Percentiles rank a stretch among this genome's conserved stretches.
phyloP scores from a whole-genome alignment of 2,113 vertebrate species.

The Ceyx melanurus region DNA sequence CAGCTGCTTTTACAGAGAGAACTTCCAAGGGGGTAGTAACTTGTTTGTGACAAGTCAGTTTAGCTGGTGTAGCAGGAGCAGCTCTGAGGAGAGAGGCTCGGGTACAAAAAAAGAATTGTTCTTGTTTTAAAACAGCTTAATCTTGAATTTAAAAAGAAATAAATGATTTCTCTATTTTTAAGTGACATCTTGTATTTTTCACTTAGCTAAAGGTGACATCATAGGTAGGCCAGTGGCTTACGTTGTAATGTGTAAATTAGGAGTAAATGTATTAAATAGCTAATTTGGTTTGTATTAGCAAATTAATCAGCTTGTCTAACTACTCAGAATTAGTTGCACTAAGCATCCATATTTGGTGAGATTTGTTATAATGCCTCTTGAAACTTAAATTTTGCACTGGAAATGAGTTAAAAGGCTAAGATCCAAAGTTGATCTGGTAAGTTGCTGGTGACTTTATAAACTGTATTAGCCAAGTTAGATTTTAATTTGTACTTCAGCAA shows the following conservation, averaged over 20 bases:
- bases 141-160: background rate
- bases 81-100: background rate
- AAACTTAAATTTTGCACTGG: background rate
- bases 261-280: background rate
- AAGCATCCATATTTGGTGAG: background rate
- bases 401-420: background rate
- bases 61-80: accelerated
- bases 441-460: background rate
- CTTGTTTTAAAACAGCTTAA: background rate
- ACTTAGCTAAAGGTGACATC: background rate
- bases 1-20: background rate
- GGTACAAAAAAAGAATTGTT: background rate
- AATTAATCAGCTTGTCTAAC: background rate
- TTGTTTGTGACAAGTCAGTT: background rate
- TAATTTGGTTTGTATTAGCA: background rate
- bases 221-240: background rate
- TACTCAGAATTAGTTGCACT: background rate
- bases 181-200: background rate
- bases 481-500: background rate
- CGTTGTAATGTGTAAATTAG: background rate
- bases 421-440: background rate
- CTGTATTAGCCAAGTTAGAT: background rate
- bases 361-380: background rate
- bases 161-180: background rate
- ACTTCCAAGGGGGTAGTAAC: accelerated